Conservation (phyloP, 1,140 invertebrate genomes). For the Dreissena polymorpha region DNA sequence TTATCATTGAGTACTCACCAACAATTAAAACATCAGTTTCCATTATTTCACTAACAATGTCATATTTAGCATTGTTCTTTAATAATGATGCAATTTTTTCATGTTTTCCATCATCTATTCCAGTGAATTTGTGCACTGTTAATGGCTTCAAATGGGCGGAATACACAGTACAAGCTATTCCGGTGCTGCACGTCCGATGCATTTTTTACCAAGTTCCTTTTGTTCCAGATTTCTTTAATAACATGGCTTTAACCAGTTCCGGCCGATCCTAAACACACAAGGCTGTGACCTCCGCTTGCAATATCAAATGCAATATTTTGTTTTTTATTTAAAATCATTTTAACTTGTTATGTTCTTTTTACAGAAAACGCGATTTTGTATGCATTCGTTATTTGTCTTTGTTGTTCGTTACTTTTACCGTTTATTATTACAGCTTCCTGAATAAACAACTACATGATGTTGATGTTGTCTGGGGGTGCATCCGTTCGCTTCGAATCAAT, state of each 20-base stretch:
- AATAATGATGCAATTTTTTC: constrained; percentile 16
- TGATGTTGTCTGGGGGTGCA: too few relatives aligned
- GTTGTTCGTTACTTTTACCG: too few relatives aligned
- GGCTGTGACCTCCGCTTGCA: neutral
- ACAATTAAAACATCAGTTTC: constrained; percentile 16
- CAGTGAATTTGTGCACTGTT: too few relatives aligned
- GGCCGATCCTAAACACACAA: neutral
- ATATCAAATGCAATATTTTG: neutral
- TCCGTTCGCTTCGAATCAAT: too few relatives aligned
- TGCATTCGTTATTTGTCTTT: too few relatives aligned
- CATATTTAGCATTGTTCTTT: constrained; percentile 3
- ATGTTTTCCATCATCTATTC: too few relatives aligned
- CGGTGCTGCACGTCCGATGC: constrained; percentile 18
- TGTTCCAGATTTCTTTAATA: neutral
- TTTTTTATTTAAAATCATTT: neutral
- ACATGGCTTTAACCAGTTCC: constrained; percentile 14
- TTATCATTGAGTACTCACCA: constrained; percentile 55
- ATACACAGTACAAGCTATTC: constrained; percentile 20
- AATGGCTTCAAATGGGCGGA: neutral
- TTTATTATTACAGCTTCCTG: too few relatives aligned
- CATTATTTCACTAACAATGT: neutral
- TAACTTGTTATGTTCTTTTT: too few relatives aligned
- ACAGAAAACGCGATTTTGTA: too few relatives aligned
- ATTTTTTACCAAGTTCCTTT: neutral
- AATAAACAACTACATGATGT: too few relatives aligned